These are phyloP conservation scores for Alfaro cultratus DNA, from an alignment of 2,797 vertebrate genomes.

Conservation along the genomic window DNA sequence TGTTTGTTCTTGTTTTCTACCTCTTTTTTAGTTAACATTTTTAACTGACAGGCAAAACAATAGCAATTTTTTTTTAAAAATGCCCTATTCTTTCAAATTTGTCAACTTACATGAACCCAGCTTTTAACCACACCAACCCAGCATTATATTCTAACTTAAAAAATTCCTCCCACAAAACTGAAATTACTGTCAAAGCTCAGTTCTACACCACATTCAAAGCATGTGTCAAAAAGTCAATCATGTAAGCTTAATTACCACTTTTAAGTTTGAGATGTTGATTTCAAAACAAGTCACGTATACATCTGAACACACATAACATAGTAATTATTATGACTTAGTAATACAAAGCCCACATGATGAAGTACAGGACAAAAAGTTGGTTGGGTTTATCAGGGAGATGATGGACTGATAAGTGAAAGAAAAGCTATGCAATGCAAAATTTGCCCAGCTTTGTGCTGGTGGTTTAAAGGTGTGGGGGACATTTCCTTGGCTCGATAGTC, in stretches of 20 bases:
- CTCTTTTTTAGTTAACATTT: neutral
- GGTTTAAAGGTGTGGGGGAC: neutral
- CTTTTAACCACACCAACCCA: constrained; percentile 4
- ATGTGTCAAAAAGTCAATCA: constrained; percentile 13
- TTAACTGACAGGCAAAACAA: constrained; percentile 7
- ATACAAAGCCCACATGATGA: constrained; percentile 5
- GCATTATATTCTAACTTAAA: neutral
- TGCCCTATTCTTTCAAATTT: constrained; percentile 1
- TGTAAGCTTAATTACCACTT: constrained; percentile 7
- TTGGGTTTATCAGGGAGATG: neutral
- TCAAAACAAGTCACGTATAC: constrained; percentile 7
- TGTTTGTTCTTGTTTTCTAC: neutral
- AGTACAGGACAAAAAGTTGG: neutral
- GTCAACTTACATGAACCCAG: constrained; percentile 9
- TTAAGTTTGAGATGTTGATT: constrained; percentile 13
- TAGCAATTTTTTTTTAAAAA: neutral
- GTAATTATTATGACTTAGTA: constrained; percentile 9
- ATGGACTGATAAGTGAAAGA: neutral
- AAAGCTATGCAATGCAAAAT: neutral
- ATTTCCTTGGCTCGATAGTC: neutral
- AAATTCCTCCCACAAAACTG: constrained; percentile 13
- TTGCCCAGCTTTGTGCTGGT: neutral
- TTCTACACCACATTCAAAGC: constrained; percentile 6
- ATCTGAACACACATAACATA: constrained; percentile 6
- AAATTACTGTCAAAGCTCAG: constrained; percentile 14